These are phyloP conservation scores for Poliocrania exsul DNA, from an alignment of 2,797 vertebrate genomes.

Conservation along the genomic window DNA sequence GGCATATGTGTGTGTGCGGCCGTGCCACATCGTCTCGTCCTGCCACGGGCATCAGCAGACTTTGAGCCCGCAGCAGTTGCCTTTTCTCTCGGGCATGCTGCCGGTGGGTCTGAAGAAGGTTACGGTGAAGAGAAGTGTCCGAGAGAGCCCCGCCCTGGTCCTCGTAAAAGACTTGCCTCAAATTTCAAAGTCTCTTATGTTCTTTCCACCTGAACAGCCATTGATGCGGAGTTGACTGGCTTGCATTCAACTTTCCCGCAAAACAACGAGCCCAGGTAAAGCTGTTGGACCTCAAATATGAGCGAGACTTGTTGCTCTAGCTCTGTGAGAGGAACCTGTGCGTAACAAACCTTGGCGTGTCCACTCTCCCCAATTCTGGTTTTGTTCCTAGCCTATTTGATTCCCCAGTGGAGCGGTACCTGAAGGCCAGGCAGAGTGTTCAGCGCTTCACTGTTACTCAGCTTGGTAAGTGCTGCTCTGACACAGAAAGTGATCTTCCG, in stretches of 20 bases:
- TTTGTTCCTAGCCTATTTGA: slow-evolving; percentile 71
- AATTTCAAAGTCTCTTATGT: neutral
- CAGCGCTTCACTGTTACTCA: slow-evolving; percentile 73
- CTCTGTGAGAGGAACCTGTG: neutral
- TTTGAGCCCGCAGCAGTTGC: too few relatives aligned
- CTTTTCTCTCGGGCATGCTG: neutral
- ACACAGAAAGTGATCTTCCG: fast-evolving
- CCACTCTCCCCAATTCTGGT: neutral
- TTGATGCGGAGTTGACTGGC: slow-evolving; percentile 79
- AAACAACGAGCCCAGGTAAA: slow-evolving; percentile 70
- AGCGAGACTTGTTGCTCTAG: neutral
- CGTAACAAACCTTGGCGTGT: fast-evolving
- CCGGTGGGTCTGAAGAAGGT: fast-evolving
- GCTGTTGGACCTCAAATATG: neutral
- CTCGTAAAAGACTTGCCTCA: fast-evolving
- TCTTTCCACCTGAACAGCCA: slow-evolving; percentile 35
- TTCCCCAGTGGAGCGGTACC: slow-evolving; percentile 66
- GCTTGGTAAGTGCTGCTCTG: slow-evolving; percentile 70
- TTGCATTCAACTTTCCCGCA: slow-evolving; percentile 45
- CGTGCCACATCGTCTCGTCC: neutral
- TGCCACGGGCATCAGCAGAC: fast-evolving
- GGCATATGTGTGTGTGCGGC: too few relatives aligned
- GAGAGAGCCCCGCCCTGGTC: fast-evolving
- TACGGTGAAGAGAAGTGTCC: fast-evolving
- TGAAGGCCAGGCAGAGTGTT: slow-evolving; percentile 64